phyloP scores from a whole-genome alignment of 2,888 invertebrate genomes.

The Polylopha cassiicola region DNA sequence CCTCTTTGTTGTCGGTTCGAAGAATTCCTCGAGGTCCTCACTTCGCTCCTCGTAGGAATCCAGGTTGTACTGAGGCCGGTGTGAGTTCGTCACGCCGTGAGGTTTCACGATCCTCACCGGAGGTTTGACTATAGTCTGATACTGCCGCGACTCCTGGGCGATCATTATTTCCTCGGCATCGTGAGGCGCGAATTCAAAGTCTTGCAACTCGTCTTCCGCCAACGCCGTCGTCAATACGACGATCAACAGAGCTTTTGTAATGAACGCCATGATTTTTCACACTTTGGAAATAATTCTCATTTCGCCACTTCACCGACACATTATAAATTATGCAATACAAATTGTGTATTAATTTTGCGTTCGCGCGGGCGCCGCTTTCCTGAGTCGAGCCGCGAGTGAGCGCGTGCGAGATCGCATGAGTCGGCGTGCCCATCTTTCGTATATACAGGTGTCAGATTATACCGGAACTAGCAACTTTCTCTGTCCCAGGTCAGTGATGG shows the following conservation, averaged over 20 bases:
- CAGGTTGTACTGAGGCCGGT: conserved; percentile 65
- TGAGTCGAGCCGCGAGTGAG: conserved; percentile 53
- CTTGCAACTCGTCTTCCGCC: conserved; percentile 47
- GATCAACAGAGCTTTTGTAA: conserved; percentile 35
- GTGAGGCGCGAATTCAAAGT: conserved; percentile 51
- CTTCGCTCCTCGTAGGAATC: conserved; percentile 55
- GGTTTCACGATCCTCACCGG: conserved; percentile 51
- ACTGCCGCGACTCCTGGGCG: conserved; percentile 64
- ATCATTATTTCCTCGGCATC: conserved; percentile 65
- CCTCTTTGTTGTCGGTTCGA: conserved; percentile 40
- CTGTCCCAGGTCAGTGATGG: conserved; percentile 49
- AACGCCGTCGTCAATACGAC: conserved; percentile 35
- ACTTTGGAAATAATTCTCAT: conserved; percentile 8
- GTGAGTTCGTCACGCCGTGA: conserved; percentile 62
- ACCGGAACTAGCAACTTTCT: conserved; percentile 71
- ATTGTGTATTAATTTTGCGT: conserved; percentile 26
- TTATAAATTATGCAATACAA: conserved; percentile 21
- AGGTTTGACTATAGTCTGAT: conserved; percentile 57
- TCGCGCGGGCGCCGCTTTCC: conserved; percentile 56
- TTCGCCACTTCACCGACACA: conserved; percentile 17
- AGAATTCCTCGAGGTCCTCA: conserved; percentile 48
- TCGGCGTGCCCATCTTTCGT: conserved; percentile 54
- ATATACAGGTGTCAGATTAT: conserved; percentile 63
- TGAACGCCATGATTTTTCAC: conserved; percentile 42
- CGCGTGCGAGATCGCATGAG: conserved; percentile 45